phyloP scores from a whole-genome alignment of 2,797 vertebrate species.

The Euthynnus affinis region DNA sequence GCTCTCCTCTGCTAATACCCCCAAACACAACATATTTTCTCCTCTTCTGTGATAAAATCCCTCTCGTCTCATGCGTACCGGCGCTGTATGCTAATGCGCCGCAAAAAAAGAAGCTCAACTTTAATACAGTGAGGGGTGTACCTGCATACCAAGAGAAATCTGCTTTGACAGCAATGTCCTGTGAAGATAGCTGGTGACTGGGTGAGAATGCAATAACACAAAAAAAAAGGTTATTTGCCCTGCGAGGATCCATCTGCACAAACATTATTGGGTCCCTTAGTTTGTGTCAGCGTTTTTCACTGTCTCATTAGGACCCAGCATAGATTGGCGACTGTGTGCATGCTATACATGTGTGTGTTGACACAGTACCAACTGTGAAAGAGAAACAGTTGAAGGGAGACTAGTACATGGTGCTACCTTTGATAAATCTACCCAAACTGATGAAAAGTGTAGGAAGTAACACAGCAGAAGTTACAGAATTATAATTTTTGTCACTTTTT shows the following conservation, averaged over 20 bases:
- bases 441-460: background rate
- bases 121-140: constrained; percentile 61
- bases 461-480: background rate
- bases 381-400: background rate
- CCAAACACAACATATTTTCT: constrained; percentile 57
- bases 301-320: constrained; percentile 71
- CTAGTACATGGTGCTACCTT: background rate
- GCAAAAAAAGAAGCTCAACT: constrained; percentile 53
- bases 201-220: constrained; percentile 74
- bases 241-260: constrained; percentile 57
- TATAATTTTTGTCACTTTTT: background rate
- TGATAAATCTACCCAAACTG: background rate
- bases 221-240: constrained; percentile 74
- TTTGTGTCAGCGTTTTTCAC: constrained; percentile 70
- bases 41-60: constrained; percentile 66
- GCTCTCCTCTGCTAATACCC: constrained; percentile 31
- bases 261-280: constrained; percentile 69
- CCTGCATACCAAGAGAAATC: constrained; percentile 68
- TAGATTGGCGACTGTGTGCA: constrained; percentile 23
- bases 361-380: constrained; percentile 1
- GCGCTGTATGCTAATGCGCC: constrained; percentile 65
- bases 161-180: constrained; percentile 76
- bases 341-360: constrained; percentile 9
- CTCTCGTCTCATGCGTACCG: constrained; percentile 42
- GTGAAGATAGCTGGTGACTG: constrained; percentile 64